Conservation (phyloP, 2,113 vertebrate genomes). For the Nibea coibor region DNA sequence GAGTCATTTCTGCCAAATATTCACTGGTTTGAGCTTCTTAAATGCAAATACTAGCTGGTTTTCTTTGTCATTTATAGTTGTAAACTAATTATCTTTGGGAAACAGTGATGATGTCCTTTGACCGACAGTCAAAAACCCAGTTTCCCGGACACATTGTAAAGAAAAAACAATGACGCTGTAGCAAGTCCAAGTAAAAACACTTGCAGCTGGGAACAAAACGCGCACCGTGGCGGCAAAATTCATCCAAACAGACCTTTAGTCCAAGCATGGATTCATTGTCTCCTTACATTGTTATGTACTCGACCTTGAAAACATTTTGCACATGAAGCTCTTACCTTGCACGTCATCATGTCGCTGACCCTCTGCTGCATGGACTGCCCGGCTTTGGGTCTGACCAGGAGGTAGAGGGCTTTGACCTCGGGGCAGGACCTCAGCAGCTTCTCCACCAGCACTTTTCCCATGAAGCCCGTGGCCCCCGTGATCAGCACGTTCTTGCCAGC, state of each 20-base stretch:
- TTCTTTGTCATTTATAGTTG: no score
- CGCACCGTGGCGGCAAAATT: no score
- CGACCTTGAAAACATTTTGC: constrained; percentile 1
- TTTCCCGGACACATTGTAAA: no score
- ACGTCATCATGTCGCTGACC: constrained; percentile 90
- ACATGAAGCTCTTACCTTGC: constrained; percentile 84
- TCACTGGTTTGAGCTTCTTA: no score
- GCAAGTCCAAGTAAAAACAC: no score
- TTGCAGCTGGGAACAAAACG: no score
- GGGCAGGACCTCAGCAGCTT: constrained; percentile 94
- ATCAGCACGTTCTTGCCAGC: constrained; percentile 91
- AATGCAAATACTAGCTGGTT: no score
- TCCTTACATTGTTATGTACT: neutral
- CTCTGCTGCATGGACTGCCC: constrained; percentile 92
- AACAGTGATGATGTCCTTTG: no score
- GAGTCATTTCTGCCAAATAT: no score
- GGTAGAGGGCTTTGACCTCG: constrained; percentile 88
- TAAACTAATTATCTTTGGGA: no score
- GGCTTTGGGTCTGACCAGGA: constrained; percentile 93
- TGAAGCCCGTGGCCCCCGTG: constrained; percentile 95
- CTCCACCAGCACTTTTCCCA: constrained; percentile 97
- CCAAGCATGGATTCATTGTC: neutral
- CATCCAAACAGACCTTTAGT: neutral
- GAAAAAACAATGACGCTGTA: no score
- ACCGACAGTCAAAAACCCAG: no score